phyloP scores from a whole-genome alignment of 2,888 invertebrate genomes.

The Caenorhabditis drosophilae region DNA sequence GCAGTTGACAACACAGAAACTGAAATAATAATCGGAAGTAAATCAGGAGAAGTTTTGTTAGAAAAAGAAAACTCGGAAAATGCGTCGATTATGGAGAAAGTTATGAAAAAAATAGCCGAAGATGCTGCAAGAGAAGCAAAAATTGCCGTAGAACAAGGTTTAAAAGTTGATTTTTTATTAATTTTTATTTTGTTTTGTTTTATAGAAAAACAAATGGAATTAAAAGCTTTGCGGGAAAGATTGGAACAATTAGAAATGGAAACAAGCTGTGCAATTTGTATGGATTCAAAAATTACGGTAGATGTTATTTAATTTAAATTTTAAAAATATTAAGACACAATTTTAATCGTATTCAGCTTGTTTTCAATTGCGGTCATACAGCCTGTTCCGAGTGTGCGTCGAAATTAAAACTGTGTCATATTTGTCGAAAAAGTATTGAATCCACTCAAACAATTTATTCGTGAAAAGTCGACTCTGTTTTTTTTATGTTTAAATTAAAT shows the following conservation, averaged over 20 bases:
- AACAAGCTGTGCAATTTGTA: constrained; percentile 44
- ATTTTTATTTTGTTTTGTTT: no score
- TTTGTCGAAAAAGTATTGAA: constrained; percentile 41
- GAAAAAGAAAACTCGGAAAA: neutral
- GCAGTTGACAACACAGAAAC: constrained; percentile 28
- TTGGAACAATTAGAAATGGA: constrained; percentile 47
- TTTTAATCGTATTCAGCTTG: constrained; percentile 10
- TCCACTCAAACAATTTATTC: constrained; percentile 44
- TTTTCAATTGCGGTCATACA: constrained; percentile 44
- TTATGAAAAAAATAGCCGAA: constrained; percentile 30
- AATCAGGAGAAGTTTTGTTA: constrained; percentile 1
- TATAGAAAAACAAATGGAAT: constrained; percentile 42
- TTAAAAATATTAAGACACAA: neutral
- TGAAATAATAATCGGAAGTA: constrained; percentile 29
- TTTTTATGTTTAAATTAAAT: no score
- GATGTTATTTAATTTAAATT: neutral
- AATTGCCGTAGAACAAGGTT: constrained; percentile 39
- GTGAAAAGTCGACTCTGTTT: no score
- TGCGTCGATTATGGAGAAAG: constrained; percentile 12
- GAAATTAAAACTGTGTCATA: constrained; percentile 40
- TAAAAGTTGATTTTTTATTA: no score
- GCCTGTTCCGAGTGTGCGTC: constrained; percentile 41
- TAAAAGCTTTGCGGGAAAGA: constrained; percentile 30
- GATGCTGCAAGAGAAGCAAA: constrained; percentile 43
- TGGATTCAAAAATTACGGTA: constrained; percentile 35